Conservation (phyloP, 2,888 invertebrate genomes). For the Clivina fossor region DNA sequence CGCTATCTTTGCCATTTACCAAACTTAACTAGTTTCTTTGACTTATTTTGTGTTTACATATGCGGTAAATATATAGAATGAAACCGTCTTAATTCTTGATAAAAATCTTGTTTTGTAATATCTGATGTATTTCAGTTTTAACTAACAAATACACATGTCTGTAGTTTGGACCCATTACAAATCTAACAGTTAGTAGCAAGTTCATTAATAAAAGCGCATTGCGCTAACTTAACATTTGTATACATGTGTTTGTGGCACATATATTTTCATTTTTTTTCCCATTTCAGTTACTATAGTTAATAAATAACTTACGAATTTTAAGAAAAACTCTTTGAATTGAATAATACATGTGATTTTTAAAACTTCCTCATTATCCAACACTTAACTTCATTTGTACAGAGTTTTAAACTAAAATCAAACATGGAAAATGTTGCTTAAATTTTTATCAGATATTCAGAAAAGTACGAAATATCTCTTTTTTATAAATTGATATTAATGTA, state of each 20-base stretch:
- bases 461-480: no score
- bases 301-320: conserved; percentile 23
- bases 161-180: conserved; percentile 26
- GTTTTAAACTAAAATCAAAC: conserved; percentile 4
- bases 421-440: no score
- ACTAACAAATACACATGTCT: conserved; percentile 17
- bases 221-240: conserved; percentile 21
- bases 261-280: no score
- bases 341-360: conserved; percentile 13
- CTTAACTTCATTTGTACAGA: conserved; percentile 17
- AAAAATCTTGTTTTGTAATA: conserved; percentile 9
- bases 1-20: no score
- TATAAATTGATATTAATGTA: conserved; percentile 8
- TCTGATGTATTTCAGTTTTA: conserved; percentile 2
- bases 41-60: no score
- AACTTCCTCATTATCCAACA: conserved; percentile 8
- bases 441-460: no score
- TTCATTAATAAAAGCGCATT: conserved; percentile 24
- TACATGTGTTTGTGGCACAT: conserved; percentile 23
- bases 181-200: conserved; percentile 30
- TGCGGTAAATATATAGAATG: no score
- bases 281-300: conserved; percentile 22
- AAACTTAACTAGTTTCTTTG: no score
- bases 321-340: conserved; percentile 19
- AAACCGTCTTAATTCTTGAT: no score